Evolutionary conservation across 2,888 invertebrate genomes (phyloP).

Genomic region (Eugnorisma glareosa): DNA sequence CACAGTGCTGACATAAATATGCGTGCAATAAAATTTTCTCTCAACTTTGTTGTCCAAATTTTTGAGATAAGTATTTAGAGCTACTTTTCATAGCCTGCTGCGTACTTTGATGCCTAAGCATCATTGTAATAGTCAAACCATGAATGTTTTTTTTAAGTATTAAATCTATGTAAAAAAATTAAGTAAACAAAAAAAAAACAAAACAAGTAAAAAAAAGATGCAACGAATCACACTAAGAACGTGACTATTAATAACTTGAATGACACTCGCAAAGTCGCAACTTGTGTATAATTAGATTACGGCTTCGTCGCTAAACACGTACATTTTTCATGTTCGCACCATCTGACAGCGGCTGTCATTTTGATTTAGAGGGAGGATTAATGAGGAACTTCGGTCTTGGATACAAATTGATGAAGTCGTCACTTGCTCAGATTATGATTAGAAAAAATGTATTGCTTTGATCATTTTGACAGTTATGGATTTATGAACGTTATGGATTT

Average conservation of each 20-base stretch:
- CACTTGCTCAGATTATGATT: conserved; percentile 9
- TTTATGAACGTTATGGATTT: background rate
- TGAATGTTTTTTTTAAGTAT: too few relatives aligned
- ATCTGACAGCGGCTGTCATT: conserved; percentile 49
- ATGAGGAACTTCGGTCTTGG: conserved; percentile 16
- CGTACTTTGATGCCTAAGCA: background rate
- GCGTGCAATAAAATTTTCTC: too few relatives aligned
- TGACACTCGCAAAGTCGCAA: conserved; percentile 50
- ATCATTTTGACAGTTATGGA: conserved; percentile 19
- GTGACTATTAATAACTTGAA: conserved; percentile 51
- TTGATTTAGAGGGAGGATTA: conserved; percentile 35
- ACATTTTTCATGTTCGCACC: conserved; percentile 54
- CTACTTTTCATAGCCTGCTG: background rate
- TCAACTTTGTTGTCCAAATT: background rate
- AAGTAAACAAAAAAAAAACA: too few relatives aligned
- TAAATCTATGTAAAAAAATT: too few relatives aligned
- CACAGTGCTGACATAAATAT: conserved; percentile 21
- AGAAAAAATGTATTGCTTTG: background rate
- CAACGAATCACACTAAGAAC: conserved; percentile 20
- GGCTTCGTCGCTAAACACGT: conserved; percentile 42
- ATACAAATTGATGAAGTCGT: conserved; percentile 29
- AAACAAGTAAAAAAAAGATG: conserved; percentile 15
- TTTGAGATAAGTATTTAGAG: background rate
- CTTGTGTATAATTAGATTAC: conserved; percentile 59
- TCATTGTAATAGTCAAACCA: background rate